phyloP scores from a whole-genome alignment of 2,888 invertebrate genomes.

The Lampropteryx suffumata region DNA sequence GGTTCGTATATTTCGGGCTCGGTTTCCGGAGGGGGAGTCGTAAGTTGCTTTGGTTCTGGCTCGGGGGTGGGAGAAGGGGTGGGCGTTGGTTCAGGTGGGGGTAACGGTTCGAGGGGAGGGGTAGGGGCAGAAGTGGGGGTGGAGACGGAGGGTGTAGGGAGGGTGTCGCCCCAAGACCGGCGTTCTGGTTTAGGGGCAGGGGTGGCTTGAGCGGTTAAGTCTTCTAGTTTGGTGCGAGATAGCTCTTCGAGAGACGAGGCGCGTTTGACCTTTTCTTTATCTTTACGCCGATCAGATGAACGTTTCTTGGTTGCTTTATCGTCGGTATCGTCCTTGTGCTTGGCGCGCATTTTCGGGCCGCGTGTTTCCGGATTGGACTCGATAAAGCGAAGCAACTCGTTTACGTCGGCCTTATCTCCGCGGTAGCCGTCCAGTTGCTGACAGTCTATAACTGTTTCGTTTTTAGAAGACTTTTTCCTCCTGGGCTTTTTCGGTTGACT shows the following conservation, averaged over 20 bases:
- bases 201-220: slow-evolving; percentile 80
- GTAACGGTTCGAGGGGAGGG: slow-evolving; percentile 49
- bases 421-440: slow-evolving; percentile 90
- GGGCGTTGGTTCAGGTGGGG: slow-evolving; percentile 29
- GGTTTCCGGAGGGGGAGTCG: slow-evolving; percentile 22
- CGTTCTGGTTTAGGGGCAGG: slow-evolving; percentile 73
- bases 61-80: slow-evolving; percentile 24
- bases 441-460: slow-evolving; percentile 82
- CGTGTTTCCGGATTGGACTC: slow-evolving; percentile 83
- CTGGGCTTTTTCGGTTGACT: slow-evolving; percentile 81
- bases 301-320: slow-evolving; percentile 77
- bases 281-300: slow-evolving; percentile 73
- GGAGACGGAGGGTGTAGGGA: slow-evolving; percentile 75
- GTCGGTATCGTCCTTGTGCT: slow-evolving; percentile 70
- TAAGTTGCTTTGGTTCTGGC: slow-evolving; percentile 24
- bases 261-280: slow-evolving; percentile 83
- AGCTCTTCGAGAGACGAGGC: slow-evolving; percentile 92
- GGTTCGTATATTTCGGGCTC: slow-evolving; percentile 70
- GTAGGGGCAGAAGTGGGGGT: slow-evolving; percentile 76
- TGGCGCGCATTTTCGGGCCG: slow-evolving; percentile 61
- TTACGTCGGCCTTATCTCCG: slow-evolving; percentile 87
- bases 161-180: slow-evolving; percentile 87
- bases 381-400: slow-evolving; percentile 90
- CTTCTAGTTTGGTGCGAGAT: slow-evolving; percentile 88
- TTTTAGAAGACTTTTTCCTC: slow-evolving; percentile 84